Evolutionary conservation across 2,113 vertebrate species (phyloP).

Genomic region (Siphamia tubifer): DNA sequence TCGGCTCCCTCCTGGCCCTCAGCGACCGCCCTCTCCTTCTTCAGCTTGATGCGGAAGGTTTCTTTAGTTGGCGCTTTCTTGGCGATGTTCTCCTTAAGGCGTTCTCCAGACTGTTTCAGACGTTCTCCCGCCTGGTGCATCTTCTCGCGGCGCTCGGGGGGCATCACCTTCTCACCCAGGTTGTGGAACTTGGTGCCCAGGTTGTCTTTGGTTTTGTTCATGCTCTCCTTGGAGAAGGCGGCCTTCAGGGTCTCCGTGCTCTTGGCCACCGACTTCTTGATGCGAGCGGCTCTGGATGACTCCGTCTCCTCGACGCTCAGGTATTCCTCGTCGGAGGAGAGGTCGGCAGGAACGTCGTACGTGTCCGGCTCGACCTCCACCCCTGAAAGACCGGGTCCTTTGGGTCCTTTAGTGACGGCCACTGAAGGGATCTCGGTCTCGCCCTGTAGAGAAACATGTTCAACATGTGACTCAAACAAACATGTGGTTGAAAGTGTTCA

Average conservation of each 20-base stretch:
- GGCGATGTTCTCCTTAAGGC: slow-evolving; percentile 91
- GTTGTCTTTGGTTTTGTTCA: slow-evolving; percentile 91
- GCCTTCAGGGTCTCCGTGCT: slow-evolving; percentile 92
- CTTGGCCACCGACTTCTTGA: slow-evolving; percentile 90
- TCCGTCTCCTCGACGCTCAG: slow-evolving; percentile 84
- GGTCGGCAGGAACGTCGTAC: slow-evolving; percentile 85
- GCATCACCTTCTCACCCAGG: slow-evolving; percentile 93
- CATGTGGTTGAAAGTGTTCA: no score
- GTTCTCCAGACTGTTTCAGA: slow-evolving; percentile 86
- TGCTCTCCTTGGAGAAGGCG: slow-evolving; percentile 94
- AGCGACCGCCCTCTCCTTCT: slow-evolving; percentile 84
- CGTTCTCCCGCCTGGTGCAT: slow-evolving; percentile 90
- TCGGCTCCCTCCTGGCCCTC: slow-evolving; percentile 86
- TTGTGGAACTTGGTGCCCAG: slow-evolving; percentile 90
- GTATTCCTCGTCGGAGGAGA: slow-evolving; percentile 96
- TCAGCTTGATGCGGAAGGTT: slow-evolving; percentile 87
- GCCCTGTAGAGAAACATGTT: slow-evolving; percentile 84
- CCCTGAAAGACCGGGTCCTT: slow-evolving; percentile 75
- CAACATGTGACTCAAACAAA: no score
- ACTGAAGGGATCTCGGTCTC: slow-evolving; percentile 87
- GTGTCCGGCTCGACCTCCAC: slow-evolving; percentile 81
- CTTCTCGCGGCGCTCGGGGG: slow-evolving; percentile 89
- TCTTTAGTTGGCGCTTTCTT: slow-evolving; percentile 89
- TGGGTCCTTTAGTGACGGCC: slow-evolving; percentile 84
- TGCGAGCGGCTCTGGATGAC: slow-evolving; percentile 81